Conservation (phyloP, 2,888 invertebrate species). For the Phengaris alcon region DNA sequence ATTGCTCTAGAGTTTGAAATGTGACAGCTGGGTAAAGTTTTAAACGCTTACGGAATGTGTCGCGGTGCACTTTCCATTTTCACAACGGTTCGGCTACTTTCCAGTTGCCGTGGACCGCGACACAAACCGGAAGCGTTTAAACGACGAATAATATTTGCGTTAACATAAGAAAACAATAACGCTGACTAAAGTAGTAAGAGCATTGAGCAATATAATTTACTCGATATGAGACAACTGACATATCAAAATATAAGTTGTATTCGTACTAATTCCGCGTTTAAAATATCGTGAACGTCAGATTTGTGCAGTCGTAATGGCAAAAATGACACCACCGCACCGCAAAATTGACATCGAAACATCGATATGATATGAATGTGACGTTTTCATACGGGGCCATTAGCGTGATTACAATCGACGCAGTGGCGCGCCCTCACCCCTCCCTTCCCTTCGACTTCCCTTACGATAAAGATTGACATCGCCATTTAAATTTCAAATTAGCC, state of each 20-base stretch:
- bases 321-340: constrained; percentile 39
- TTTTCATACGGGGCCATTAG: constrained; percentile 77
- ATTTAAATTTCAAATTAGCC: constrained; percentile 70
- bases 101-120: no score
- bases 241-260: not conserved
- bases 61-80: no score
- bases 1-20: no score
- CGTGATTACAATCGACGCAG: constrained; percentile 78
- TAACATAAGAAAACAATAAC: no score
- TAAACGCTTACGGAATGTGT: no score
- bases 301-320: constrained; percentile 35
- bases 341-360: constrained; percentile 63
- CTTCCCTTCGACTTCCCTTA: constrained; percentile 71
- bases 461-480: constrained; percentile 77
- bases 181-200: no score
- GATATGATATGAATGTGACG: constrained; percentile 69
- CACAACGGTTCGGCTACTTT: no score
- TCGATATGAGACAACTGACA: no score
- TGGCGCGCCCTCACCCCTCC: constrained; percentile 67
- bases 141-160: no score
- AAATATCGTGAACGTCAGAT: constrained; percentile 22
- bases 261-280: constrained; percentile 9
- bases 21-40: no score
- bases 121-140: no score
- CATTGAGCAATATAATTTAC: no score